Evolutionary conservation across 2,113 vertebrate species (phyloP), one percentile per base, ranked within the genome.

Genomic region (Sylvietta virens): DNA sequence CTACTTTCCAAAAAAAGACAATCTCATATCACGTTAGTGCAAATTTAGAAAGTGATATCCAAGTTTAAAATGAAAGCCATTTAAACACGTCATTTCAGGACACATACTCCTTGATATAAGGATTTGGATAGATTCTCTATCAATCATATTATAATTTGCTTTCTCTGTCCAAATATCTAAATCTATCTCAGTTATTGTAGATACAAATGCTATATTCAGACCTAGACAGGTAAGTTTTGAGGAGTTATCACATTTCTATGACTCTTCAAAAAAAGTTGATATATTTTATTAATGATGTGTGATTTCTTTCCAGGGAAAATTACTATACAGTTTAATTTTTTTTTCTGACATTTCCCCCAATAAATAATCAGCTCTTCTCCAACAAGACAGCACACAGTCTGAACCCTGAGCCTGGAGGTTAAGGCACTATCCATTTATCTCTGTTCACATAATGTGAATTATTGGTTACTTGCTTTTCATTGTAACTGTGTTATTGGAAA

Each of bases 341-440:
- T 96, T 95, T 94, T 33, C 88, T 97, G 95, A 96, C 87, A 95
- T 95, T 95, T 97, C 95, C 71, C 95, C 81, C 95, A 95, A 95
- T 97, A 97, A 98, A 96, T 96, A 97, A 98, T 97, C 93, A 97
- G 88, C 90, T 94, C 33, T 88, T 96, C 97, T 96, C 90, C 95
- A 96, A 92, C 61, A 93, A 89, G 76, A 94, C 87, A 95, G 90
- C 90, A 90, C 31, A 86, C 11, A 82, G 54, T 81, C 91, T 97
- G 93, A 97, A 96, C 92, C 67, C 88, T 91, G 86, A 97, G 95
- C 96, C 96, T 97, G 93, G 67, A 97, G 94, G 97, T 97, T 96
- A 97, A 91, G 69, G 84, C 90, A 81, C 12, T 69, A 92, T 95
- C 84, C 92, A 97, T 98, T 98, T 97, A 97, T 97, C 96, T 98